These are phyloP conservation scores for Semibalanus balanoides DNA, from an alignment of 1,140 invertebrate species.

Conservation along the genomic window DNA sequence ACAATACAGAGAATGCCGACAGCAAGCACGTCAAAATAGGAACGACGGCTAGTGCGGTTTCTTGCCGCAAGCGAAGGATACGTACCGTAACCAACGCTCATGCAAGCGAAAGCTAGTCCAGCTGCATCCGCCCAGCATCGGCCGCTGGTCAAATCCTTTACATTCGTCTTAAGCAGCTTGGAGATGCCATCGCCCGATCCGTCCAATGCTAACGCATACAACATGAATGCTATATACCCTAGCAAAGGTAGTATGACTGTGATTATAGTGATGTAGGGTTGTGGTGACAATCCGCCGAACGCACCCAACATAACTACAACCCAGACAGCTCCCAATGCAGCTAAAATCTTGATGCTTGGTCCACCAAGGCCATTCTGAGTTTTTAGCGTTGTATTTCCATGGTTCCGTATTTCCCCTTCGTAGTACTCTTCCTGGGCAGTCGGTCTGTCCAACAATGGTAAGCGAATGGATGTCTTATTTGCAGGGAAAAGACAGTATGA, in stretches of 20 bases:
- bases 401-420: neutral
- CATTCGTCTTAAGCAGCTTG: neutral
- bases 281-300: neutral
- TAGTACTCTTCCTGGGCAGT: neutral
- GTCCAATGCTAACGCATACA: neutral
- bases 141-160: neutral
- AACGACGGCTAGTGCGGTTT: neutral
- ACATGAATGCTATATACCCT: neutral
- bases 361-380: neutral
- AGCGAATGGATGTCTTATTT: neutral
- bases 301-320: neutral
- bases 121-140: neutral
- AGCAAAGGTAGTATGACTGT: neutral
- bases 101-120: neutral
- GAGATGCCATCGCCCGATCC: neutral
- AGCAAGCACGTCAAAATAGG: neutral
- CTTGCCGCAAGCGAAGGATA: neutral
- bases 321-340: neutral
- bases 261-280: neutral
- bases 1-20: neutral
- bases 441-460: neutral
- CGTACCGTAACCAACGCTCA: neutral
- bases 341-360: neutral
- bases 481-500: neutral
- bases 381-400: neutral